Evolutionary conservation across 2,888 invertebrate genomes (phyloP), one percentile per base, ranked within the genome.

Genomic region (Drosophila aldrichi): DNA sequence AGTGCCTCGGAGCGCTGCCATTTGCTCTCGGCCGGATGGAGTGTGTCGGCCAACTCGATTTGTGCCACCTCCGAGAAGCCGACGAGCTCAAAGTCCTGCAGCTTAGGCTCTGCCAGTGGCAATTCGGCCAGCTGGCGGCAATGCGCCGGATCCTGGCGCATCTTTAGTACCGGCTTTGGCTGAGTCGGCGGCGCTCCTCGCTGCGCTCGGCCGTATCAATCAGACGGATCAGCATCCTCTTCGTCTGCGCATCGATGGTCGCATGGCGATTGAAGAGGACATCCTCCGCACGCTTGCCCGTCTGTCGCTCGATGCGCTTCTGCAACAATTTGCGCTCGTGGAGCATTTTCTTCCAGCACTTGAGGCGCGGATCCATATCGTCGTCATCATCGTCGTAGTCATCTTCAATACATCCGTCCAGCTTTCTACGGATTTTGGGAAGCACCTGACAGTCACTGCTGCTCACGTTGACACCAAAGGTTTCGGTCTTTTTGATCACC

Each of bases 211-310:
- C 90, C 48, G 75, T 75, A 55, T 91, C 90, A 52, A 91, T 41
- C 14, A 91, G 38, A 7, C 79, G 84, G 14, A 88, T 67, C 5
- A 91, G 70, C 61, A 88, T 90, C 41, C 79, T 75, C 40, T 90
- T 92, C 51, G 83, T 74, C 40, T 77, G 76, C 25, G 84, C 79
- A 61, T 91, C 88, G 29, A 92, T 70, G 32, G 91, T 91, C 0
- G 66, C 44, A 25, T 71, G 69, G 1, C 88, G 90, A 76, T 91
- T 91, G 54, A 90, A 91, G 43, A 91, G 76, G 38, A 92, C 74
- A n/a, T 84, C 84, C 5, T 79, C 66, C 4, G 78, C 52, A 0
- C 72, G 65, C 52, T 92, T 91, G 1, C 86, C 86, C 0, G 82
- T 89, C 12, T 73, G 54, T 0, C 20, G 60, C 16, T 77, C 70